A percentile compares a stretch with the other conserved stretches of the same genome.
Conservation (phyloP, 2,113 vertebrate species). For the Muntiacus reevesi region DNA sequence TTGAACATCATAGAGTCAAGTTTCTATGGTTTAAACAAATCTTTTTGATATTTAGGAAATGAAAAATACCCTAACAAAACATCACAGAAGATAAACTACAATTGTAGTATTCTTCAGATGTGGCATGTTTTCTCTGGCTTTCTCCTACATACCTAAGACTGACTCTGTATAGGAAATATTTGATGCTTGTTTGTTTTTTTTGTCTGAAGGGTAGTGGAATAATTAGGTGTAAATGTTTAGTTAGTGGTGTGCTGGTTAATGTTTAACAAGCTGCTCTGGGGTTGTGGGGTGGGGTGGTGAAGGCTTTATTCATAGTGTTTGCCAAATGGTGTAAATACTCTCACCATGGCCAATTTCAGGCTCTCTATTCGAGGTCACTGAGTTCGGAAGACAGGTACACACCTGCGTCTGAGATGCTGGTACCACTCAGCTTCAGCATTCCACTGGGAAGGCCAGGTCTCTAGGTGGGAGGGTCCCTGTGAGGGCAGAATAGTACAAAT, state of each 20-base stretch:
- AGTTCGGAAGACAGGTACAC: not conserved
- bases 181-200: not conserved
- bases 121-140: not conserved
- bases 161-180: not conserved
- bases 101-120: not conserved
- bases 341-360: not conserved
- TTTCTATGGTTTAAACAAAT: not conserved
- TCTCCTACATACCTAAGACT: not conserved
- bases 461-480: not conserved
- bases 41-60: not conserved
- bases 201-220: not conserved
- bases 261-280: not conserved
- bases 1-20: not conserved
- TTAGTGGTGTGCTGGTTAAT: not conserved
- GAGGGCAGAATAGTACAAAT: not conserved
- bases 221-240: conserved; percentile 25
- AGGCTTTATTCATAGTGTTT: not conserved
- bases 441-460: not conserved
- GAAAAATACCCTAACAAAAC: not conserved
- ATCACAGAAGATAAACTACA: not conserved
- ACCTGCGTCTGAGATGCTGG: not conserved
- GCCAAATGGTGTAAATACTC: not conserved
- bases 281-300: not conserved
- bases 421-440: not conserved
- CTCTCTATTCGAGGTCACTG: too few relatives aligned